Base-by-base conservation (phyloP, 92 coral and sea anemone genomes). In the Bergia sp. region DNA sequence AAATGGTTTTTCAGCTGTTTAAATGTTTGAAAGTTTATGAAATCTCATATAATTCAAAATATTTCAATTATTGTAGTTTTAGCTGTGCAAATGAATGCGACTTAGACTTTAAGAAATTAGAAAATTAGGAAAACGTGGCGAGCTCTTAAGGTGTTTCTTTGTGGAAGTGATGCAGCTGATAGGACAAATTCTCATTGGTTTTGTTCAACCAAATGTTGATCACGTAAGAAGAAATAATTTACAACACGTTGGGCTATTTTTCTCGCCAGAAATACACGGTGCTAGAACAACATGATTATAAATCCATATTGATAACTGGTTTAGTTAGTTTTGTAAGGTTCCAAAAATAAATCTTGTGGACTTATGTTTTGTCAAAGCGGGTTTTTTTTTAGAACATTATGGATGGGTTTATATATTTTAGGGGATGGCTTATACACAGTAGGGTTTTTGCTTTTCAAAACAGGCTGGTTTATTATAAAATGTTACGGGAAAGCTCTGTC, bases 1-100 rank as follows among this genome's bases (percentile, higher is more conserved):
- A 38, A 58, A 38, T 81, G 36, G 47, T 61, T 82, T 67, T 82
- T 82, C 86, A 82, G 86, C 11, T 82, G 77, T 67, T 41, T 82
- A 44, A 82, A 29, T 82, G 67, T 81, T 81, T 61, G 74, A 81
- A 81, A 55, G 61, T 64, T 81, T 40, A 65, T 38, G 37, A 81
- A 43, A 82, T 44, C 77, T 42, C 86, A 44, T 67, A 43, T 66
- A 82, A 44, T 67, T 66, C 40, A 12, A 37, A 82, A 36, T 82
- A 23, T 67, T 82, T 67, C 43, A 41, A 42, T 66, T 1, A 15
- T 9, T 82, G 77, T 66, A 12, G n/a, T 66, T 82, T 64, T 82
- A 82, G 86, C 57, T 82, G 86, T 82, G 50, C 77, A 66, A 82
- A 82, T 82, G 38, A 38, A 21, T 9, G 39, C 49, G 76, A 42